phyloP scores from a whole-genome alignment of 2,888 invertebrate genomes.

The Drosophila borborema region DNA sequence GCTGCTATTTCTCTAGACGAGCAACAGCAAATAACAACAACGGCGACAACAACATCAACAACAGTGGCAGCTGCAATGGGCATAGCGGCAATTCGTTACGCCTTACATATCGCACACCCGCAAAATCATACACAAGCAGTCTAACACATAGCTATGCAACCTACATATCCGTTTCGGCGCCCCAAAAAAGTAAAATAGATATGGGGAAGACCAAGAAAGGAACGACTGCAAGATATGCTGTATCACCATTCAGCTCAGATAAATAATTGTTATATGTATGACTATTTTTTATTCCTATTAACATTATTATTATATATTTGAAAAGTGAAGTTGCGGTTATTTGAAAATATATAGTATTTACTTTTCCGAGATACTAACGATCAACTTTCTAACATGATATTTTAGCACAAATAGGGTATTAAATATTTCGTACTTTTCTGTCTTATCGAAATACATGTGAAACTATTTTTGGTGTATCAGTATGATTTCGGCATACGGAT shows the following conservation, averaged over 20 bases:
- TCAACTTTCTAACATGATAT: too few relatives aligned
- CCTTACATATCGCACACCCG: conserved; percentile 60
- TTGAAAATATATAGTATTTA: too few relatives aligned
- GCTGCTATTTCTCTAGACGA: conserved; percentile 63
- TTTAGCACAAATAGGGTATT: conserved; percentile 10
- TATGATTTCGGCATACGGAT: conserved; percentile 65
- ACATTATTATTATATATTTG: too few relatives aligned
- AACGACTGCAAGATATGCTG: conserved; percentile 26
- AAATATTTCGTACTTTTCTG: background rate
- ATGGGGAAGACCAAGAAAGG: too few relatives aligned
- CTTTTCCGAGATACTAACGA: too few relatives aligned
- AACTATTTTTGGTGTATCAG: conserved; percentile 67
- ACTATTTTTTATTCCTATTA: too few relatives aligned
- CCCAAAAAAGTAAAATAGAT: conserved; percentile 3
- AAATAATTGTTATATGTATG: too few relatives aligned
- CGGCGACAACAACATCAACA: conserved; percentile 18
- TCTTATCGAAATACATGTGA: conserved; percentile 22
- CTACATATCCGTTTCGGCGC: conserved; percentile 50
- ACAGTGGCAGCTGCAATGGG: conserved; percentile 19
- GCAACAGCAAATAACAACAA: conserved; percentile 16
- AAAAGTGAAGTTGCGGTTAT: too few relatives aligned
- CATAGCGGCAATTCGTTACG: conserved; percentile 64
- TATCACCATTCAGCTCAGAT: background rate
- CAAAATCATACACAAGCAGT: conserved; percentile 17
- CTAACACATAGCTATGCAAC: conserved; percentile 38